Base-by-base conservation (phyloP, 2,888 invertebrate species). In the Syrphus vitripennis region DNA sequence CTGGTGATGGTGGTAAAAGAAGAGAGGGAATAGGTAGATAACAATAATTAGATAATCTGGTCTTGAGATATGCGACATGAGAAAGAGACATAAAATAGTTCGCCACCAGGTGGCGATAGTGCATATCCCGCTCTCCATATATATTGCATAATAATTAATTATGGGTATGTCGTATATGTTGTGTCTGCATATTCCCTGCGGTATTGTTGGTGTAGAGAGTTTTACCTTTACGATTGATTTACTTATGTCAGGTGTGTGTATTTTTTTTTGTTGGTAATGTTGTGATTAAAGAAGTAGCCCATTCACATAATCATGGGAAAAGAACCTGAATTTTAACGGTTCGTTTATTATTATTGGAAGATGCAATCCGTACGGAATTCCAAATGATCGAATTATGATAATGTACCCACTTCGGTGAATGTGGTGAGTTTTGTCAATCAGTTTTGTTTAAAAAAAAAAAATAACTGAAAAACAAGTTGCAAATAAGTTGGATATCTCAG, bases 351-450 rank as follows among this genome's bases (percentile, higher is more conserved):
- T 42, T 45, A 29, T 16, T 19, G 14, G 19, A 9, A 45, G 67
- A 82, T 57, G 82, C 82, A 74, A 48, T 78, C 61, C 48, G 40
- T 57, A 69, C 70, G 82, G 63, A 69, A 86, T 78, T 55, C 77
- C 63, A 77, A 82, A 86, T 78, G 69, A 82, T 63, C 82, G 63
- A 86, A 82, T 86, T 86, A 82, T 86, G 61, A 86, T 86, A 84
- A 84, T 80, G 40, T 26, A 12, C n/a, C n/a, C n/a, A n/a, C 21
- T 72, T 63, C 48, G 50, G n/a, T 31, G 57, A 40, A 50, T 70
- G 40, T 19, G 14, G 7, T 31, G 34, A 57, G 19, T 59, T 72
- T 57, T 72, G 61, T 79, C 29, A 69, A 48, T 57, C 57, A 55
- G 31, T 7, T 59, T 14, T 1, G 0, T 4, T 4, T 2, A 37